phyloP scores from a whole-genome alignment of 64 coral and sea anemone species.

The Montipora sp. region DNA sequence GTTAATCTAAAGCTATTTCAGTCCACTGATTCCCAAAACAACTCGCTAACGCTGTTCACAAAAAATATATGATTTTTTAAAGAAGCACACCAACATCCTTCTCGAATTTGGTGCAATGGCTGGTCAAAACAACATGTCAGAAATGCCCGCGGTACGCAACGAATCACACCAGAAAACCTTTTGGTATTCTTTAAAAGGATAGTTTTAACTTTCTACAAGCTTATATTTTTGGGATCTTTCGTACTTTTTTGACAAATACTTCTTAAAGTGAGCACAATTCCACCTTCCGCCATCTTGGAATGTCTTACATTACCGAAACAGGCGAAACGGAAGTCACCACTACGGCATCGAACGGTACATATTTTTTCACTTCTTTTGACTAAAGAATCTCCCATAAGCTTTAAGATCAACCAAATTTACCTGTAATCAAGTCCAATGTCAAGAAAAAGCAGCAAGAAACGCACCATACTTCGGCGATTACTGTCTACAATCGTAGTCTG shows the following conservation, averaged over 20 bases:
- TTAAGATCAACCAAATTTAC: constrained; percentile 8
- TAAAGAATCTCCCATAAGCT: constrained; percentile 4
- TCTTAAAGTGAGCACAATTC: too few species aligned
- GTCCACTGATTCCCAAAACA: too few species aligned
- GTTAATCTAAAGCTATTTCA: too few species aligned
- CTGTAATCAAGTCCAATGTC: neutral
- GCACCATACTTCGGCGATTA: too few species aligned
- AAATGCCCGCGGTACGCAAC: neutral
- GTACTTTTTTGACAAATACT: too few species aligned
- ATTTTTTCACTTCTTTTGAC: constrained; percentile 13
- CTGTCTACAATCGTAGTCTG: too few species aligned
- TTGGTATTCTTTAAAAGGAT: constrained; percentile 11
- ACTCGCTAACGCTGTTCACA: too few species aligned
- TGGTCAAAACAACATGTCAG: too few species aligned
- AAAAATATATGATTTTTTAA: too few species aligned
- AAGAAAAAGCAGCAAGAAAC: neutral
- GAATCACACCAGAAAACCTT: neutral
- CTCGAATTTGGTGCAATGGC: too few species aligned
- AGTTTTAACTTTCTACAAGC: neutral
- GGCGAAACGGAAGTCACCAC: neutral
- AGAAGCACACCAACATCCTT: too few species aligned
- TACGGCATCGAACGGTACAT: constrained; percentile 10
- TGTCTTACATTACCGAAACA: neutral
- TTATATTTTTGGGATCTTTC: too few species aligned
- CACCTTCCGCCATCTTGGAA: constrained; percentile 1